Conservation (phyloP, 2,888 invertebrate species). For the Nasonovia ribisnigri region DNA sequence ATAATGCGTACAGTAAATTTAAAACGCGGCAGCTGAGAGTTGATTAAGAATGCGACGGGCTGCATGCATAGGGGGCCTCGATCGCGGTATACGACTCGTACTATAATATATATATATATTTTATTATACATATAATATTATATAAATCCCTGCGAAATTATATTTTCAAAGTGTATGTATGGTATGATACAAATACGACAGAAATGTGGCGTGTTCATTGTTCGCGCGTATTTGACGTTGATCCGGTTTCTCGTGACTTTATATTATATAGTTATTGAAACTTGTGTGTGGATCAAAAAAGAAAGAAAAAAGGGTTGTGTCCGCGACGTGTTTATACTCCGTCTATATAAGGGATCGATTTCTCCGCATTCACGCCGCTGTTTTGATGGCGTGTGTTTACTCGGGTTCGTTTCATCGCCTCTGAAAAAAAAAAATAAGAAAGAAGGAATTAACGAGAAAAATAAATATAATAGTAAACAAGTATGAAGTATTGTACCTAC, state of each 20-base stretch:
- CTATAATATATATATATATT: conserved; percentile 3
- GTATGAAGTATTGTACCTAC: not conserved
- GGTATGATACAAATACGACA: conserved; percentile 48
- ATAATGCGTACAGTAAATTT: conserved; percentile 15
- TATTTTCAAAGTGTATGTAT: conserved; percentile 19
- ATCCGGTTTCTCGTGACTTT: conserved; percentile 60
- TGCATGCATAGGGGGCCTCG: not conserved
- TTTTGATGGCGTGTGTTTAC: conserved; percentile 39
- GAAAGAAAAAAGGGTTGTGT: conserved; percentile 57
- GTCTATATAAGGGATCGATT: conserved; percentile 49
- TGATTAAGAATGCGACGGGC: conserved; percentile 51
- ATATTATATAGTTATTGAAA: conserved; percentile 39
- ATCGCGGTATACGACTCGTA: not conserved
- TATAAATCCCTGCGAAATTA: conserved; percentile 52
- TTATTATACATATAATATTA: not conserved
- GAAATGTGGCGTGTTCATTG: conserved; percentile 50
- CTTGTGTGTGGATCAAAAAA: conserved; percentile 45
- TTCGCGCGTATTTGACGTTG: conserved; percentile 50
- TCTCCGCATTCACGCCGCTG: conserved; percentile 46
- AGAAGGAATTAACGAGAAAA: conserved; percentile 7
- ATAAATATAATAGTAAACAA: conserved; percentile 42
- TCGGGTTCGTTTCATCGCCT: conserved; percentile 55
- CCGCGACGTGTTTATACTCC: conserved; percentile 30
- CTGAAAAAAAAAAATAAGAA: conserved; percentile 25
- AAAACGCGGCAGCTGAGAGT: conserved; percentile 58